Conservation (phyloP, 2,113 vertebrate genomes). For the Lichenostomus cassidix region DNA sequence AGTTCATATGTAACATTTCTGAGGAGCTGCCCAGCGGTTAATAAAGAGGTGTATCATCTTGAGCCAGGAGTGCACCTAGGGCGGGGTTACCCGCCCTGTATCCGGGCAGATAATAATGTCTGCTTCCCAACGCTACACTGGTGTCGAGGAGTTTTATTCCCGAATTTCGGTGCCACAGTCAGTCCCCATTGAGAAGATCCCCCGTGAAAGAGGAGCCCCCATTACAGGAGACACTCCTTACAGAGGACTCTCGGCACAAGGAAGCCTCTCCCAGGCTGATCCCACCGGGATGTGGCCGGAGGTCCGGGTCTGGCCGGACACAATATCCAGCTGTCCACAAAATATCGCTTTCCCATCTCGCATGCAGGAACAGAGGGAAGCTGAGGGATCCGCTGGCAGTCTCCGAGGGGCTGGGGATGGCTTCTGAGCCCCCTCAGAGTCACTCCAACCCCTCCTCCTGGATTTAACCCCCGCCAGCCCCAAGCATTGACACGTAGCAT, state of each 20-base stretch:
- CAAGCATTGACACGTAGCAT: rapidly evolving
- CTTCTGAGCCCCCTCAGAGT: neutral
- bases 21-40: rapidly evolving
- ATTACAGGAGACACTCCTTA: rapidly evolving
- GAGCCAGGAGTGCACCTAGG: neutral
- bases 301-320: rapidly evolving
- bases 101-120: rapidly evolving
- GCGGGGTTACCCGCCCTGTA: neutral
- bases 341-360: neutral
- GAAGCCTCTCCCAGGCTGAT: neutral
- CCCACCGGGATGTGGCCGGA: neutral
- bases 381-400: neutral
- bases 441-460: neutral
- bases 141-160: neutral
- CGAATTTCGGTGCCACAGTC: rapidly evolving
- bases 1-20: neutral
- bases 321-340: rapidly evolving
- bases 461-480: neutral
- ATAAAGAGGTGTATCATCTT: too few species aligned
- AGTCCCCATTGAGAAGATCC: neutral
- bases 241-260: neutral
- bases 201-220: neutral
- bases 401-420: neutral
- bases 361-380: neutral
- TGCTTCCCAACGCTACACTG: rapidly evolving